Evolutionary conservation across 2,113 vertebrate species (phyloP).

Genomic region (Neofelis nebulosa): DNA sequence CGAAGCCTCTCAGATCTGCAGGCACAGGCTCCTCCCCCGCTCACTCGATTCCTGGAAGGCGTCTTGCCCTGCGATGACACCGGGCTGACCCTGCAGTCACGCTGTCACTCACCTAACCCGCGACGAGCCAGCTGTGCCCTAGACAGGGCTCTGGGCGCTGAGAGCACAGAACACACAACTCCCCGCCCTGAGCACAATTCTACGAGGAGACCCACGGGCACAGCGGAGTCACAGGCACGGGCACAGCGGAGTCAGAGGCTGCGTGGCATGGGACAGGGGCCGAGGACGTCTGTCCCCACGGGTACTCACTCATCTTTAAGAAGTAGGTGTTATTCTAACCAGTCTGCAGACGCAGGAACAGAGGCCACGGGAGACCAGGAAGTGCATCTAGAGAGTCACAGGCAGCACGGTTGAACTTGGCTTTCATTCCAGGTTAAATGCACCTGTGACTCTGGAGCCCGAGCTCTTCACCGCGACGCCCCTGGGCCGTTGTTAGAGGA

Average conservation of each 20-base stretch:
- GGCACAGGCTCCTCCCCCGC: background rate
- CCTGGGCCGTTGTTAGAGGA: background rate
- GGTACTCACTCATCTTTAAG: background rate
- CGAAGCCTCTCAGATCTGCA: background rate
- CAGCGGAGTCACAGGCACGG: background rate
- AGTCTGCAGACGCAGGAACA: background rate
- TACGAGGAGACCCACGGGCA: background rate
- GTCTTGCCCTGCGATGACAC: fast-evolving
- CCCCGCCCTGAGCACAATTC: too few relatives aligned
- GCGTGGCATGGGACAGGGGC: background rate
- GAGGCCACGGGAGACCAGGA: background rate
- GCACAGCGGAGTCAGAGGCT: too few relatives aligned
- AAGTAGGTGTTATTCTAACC: background rate
- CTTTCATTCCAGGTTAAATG: background rate
- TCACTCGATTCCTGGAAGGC: background rate
- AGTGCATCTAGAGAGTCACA: too few relatives aligned
- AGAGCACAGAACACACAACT: background rate
- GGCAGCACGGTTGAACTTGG: background rate
- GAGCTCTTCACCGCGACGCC: background rate
- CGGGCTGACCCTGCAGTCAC: background rate
- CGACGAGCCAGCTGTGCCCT: too few relatives aligned
- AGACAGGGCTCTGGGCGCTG: background rate
- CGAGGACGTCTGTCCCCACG: background rate
- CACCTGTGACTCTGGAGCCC: background rate
- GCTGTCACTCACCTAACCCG: too few relatives aligned